Evolutionary conservation across 2,113 vertebrate species (phyloP), one percentile per base, ranked within the genome.

Genomic region (Heterocephalus glaber): DNA sequence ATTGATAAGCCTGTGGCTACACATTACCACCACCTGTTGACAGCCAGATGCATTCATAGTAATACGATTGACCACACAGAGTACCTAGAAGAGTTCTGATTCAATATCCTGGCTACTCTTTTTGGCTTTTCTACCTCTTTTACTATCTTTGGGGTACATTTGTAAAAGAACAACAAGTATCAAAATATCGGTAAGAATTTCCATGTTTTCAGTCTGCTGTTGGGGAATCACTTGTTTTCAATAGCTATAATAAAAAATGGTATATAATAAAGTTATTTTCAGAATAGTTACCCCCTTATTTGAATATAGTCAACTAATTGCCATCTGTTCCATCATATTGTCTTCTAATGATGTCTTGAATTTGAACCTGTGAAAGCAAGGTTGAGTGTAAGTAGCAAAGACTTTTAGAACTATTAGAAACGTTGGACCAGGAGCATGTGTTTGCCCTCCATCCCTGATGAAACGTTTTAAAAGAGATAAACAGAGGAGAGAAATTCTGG

Each of bases 151-250:
- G 95, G 84, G 26, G 5, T 74, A 41, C 7, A 92, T 90, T 44
- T 90, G 13, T 2, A 54, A 82, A 65, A 80, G 74, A 86, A 84
- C 1, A 63, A 68, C 10, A 83, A 35, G 60, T 93, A n/a, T 92
- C 56, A 88, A 89, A 97, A 81, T 94, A 63, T 79, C 95, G 80
- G 38, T 77, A 33, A 96, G 92, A 96, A 44, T 22, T 4, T 20
- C 8, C 63, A 7, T 90, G 41, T 95, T 97, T 86, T 86, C 6
- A 85, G 0, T 65, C 30, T 94, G 24, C 22, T 4, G 13, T 56
- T 30, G 26, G 58, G 24, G 38, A 47, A 90, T 85, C 6, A 93
- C 86, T 13, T 84, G 6, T 58, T 95, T 90, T 76, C 10, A 70
- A 91, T 72, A 22, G 35, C 9, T 30, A 66, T 86, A 52, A 66